Conservation (phyloP, 1,140 invertebrate genomes). For the Ylistrum balloti region DNA sequence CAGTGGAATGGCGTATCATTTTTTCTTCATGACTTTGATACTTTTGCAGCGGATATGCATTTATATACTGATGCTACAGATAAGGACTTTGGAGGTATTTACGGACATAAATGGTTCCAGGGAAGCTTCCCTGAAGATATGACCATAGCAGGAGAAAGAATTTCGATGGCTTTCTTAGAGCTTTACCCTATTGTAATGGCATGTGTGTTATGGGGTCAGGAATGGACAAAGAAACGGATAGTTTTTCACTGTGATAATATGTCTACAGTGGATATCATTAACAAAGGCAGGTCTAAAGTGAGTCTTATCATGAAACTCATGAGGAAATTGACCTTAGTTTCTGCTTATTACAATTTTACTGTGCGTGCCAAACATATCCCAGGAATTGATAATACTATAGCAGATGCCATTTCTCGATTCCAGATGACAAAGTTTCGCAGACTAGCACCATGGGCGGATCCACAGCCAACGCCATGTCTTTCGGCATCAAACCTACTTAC, state of each 20-base stretch:
- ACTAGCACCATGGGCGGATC: too few relatives aligned
- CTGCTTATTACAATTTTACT: slow-evolving; percentile 55
- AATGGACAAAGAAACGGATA: slow-evolving; percentile 46
- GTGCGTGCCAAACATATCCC: slow-evolving; percentile 46
- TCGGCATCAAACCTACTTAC: too few relatives aligned
- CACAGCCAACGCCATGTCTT: too few relatives aligned
- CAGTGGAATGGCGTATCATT: slow-evolving; percentile 58
- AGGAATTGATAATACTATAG: too few relatives aligned
- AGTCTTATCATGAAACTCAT: neutral
- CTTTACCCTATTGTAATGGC: slow-evolving; percentile 58
- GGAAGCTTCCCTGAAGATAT: slow-evolving; percentile 44
- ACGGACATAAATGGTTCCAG: slow-evolving; percentile 13
- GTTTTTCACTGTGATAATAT: too few relatives aligned
- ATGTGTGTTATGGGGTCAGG: slow-evolving; percentile 52
- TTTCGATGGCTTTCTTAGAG: slow-evolving; percentile 59
- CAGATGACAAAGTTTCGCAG: too few relatives aligned
- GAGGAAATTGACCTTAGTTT: slow-evolving; percentile 45
- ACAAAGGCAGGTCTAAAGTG: slow-evolving; percentile 52
- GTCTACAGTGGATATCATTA: slow-evolving; percentile 38
- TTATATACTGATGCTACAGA: slow-evolving; percentile 44
- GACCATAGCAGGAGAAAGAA: neutral
- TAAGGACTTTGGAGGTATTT: slow-evolving; percentile 26
- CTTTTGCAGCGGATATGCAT: too few relatives aligned
- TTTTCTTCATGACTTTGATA: neutral
- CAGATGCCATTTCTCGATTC: too few relatives aligned